Evolutionary conservation across 2,113 vertebrate species (phyloP).

Genomic region (Xiphophorus couchianus): DNA sequence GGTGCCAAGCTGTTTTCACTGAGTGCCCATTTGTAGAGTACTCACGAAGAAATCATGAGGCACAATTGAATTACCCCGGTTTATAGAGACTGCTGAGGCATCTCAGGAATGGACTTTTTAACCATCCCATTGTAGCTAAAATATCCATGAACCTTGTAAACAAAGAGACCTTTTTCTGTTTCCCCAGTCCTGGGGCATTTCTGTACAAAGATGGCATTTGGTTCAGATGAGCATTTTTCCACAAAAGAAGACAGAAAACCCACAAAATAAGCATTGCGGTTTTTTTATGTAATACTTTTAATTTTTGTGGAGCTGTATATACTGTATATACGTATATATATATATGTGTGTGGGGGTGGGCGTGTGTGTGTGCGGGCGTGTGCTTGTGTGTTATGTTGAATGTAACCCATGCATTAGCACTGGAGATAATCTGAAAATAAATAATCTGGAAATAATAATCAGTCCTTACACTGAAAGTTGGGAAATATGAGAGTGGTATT

Average conservation of each 20-base stretch:
- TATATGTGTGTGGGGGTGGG: no score
- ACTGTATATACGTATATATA: no score
- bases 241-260: conserved; percentile 14
- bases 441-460: no score
- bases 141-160: conserved; percentile 46
- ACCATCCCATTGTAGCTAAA: conserved; percentile 53
- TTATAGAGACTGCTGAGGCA: conserved; percentile 71
- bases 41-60: conserved; percentile 72
- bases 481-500: not conserved
- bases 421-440: not conserved
- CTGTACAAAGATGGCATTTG: conserved; percentile 31
- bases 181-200: conserved; percentile 53
- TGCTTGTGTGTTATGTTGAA: not conserved
- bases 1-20: conserved; percentile 63
- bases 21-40: conserved; percentile 70
- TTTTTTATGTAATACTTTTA: conserved; percentile 9
- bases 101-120: conserved; percentile 75
- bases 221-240: conserved; percentile 18
- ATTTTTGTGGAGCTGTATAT: no score
- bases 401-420: not conserved
- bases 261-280: conserved; percentile 6
- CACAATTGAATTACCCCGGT: conserved; percentile 73
- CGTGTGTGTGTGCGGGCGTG: no score
- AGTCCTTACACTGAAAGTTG: not conserved
- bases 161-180: conserved; percentile 75